These are phyloP conservation scores for Microtus agrestis DNA, from an alignment of 2,797 vertebrate species.

Conservation along the genomic window DNA sequence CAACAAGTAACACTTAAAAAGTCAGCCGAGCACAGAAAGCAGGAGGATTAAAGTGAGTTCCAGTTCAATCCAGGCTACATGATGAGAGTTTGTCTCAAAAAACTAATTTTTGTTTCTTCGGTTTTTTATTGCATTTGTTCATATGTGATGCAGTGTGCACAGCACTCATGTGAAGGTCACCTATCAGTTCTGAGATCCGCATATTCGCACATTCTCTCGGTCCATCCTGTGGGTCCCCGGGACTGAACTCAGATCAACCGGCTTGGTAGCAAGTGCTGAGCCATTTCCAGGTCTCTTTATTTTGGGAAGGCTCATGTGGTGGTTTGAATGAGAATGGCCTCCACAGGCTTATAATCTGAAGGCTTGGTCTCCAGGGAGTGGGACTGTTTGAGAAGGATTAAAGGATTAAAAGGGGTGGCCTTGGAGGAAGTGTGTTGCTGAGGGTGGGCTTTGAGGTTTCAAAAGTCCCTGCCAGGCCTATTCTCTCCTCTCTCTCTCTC, in stretches of 20 bases:
- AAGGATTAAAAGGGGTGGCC: not conserved
- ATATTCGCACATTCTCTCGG: not conserved
- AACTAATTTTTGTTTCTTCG: not conserved
- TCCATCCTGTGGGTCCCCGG: not conserved
- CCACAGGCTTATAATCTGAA: not conserved
- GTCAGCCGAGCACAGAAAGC: not conserved
- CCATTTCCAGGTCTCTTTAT: not conserved
- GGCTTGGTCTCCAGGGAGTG: not conserved
- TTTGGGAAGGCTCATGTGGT: not conserved
- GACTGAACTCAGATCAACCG: not conserved
- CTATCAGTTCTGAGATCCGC: too few species aligned
- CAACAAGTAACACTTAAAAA: slow-evolving; percentile 34
- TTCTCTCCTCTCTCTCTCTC: too few species aligned
- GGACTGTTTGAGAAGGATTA: not conserved
- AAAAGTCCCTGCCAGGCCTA: not conserved
- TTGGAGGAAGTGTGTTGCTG: not conserved
- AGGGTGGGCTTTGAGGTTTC: not conserved
- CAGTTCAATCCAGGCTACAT: not conserved
- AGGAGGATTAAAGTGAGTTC: not conserved
- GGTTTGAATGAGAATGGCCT: not conserved
- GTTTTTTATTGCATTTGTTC: not conserved
- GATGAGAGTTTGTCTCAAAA: not conserved
- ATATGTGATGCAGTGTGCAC: too few species aligned
- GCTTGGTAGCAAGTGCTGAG: not conserved
- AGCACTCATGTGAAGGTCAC: not conserved